Evolutionary conservation across 2,888 invertebrate genomes (phyloP).

Genomic region (Philereme vetulata): DNA sequence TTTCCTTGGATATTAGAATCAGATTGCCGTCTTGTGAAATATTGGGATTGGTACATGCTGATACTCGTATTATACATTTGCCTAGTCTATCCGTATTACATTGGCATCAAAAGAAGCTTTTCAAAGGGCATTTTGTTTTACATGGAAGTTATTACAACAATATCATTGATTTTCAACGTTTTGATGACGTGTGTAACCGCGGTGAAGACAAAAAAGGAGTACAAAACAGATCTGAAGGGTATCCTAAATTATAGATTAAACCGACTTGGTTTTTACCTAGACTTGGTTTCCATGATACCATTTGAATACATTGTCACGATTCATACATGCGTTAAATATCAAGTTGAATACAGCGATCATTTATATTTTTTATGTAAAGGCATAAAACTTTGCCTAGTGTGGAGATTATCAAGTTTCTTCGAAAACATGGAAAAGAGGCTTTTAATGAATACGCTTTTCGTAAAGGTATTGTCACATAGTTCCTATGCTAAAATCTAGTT

Average conservation of each 20-base stretch:
- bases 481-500: too few species aligned
- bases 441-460: constrained; percentile 63
- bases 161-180: constrained; percentile 70
- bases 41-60: constrained; percentile 78
- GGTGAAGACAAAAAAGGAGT: constrained; percentile 72
- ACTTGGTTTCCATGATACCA: constrained; percentile 75
- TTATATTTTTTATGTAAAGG: constrained; percentile 78
- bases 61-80: constrained; percentile 68
- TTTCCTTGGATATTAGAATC: constrained; percentile 80
- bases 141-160: constrained; percentile 65
- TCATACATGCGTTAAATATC: constrained; percentile 60
- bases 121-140: constrained; percentile 66
- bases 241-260: constrained; percentile 73
- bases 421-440: constrained; percentile 70
- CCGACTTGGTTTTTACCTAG: constrained; percentile 78
- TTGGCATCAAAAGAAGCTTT: constrained; percentile 69
- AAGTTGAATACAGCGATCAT: constrained; percentile 68
- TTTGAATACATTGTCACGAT: constrained; percentile 76
- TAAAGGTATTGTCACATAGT: constrained; percentile 56
- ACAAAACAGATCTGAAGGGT: constrained; percentile 59
- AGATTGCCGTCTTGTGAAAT: constrained; percentile 69
- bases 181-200: constrained; percentile 72
- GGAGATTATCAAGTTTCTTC: constrained; percentile 76
- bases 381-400: constrained; percentile 78
- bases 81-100: constrained; percentile 76